phyloP scores from a whole-genome alignment of 2,797 vertebrate species.

The Darevskia mixta region DNA sequence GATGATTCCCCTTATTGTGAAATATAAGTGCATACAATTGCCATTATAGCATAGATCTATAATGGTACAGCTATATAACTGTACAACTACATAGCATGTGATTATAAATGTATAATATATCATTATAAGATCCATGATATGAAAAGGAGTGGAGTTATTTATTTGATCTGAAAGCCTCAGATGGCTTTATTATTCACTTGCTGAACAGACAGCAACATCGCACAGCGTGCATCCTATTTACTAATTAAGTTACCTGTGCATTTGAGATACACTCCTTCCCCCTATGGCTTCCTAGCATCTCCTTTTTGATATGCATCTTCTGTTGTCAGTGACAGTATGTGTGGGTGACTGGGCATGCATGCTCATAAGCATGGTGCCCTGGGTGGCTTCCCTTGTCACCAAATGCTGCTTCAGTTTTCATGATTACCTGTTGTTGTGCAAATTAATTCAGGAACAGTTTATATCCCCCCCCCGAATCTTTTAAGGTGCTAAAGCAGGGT shows the following conservation, averaged over 20 bases:
- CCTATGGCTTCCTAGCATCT: conserved; percentile 56
- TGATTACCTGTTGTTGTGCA: conserved; percentile 71
- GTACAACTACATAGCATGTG: too few relatives aligned
- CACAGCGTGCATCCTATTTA: conserved; percentile 60
- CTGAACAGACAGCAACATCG: conserved; percentile 52
- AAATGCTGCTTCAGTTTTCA: conserved; percentile 64
- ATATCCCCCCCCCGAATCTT: conserved; percentile 60
- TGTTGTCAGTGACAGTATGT: conserved; percentile 52
- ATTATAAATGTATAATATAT: conserved; percentile 17
- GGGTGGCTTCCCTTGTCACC: conserved; percentile 58
- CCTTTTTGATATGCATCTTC: conserved; percentile 63
- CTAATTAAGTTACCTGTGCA: conserved; percentile 67
- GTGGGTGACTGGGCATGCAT: conserved; percentile 59
- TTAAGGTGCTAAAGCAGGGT: conserved; percentile 63
- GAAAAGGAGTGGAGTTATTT: conserved; percentile 58
- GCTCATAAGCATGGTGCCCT: conserved; percentile 43
- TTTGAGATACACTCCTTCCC: conserved; percentile 44
- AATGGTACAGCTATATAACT: too few relatives aligned
- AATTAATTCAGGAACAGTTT: conserved; percentile 72
- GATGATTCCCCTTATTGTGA: conserved; percentile 24
- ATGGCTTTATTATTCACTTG: conserved; percentile 60
- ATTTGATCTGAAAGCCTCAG: conserved; percentile 64
- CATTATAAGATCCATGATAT: conserved; percentile 46
- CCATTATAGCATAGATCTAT: too few relatives aligned
- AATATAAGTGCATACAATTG: too few relatives aligned